Evolutionary conservation across 2,113 vertebrate species (phyloP).

Genomic region (Tyto alba): DNA sequence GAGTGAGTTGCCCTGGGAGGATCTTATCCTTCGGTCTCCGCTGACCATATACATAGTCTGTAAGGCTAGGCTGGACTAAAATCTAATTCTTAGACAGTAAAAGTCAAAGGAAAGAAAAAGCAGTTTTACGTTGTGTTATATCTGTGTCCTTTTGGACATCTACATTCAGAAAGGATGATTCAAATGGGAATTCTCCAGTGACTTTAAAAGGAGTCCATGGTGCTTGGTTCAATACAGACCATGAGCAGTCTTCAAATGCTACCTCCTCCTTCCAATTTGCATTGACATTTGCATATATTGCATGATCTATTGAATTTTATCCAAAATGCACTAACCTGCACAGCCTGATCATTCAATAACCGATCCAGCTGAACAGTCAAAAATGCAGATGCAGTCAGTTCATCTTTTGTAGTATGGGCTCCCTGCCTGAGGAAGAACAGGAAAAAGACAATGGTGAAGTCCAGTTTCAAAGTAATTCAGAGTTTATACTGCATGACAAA

Average conservation of each 20-base stretch:
- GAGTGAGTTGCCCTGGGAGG: not conserved
- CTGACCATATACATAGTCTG: not conserved
- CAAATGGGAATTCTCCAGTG: not conserved
- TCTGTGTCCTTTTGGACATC: not conserved
- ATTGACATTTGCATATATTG: not conserved
- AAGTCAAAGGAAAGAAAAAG: not conserved
- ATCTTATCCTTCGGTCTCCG: not conserved
- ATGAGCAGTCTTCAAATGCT: not conserved
- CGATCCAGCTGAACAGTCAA: conserved; percentile 88
- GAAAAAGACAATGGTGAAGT: not conserved
- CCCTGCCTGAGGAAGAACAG: conserved; percentile 82
- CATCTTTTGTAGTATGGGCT: conserved; percentile 77
- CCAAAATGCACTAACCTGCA: conserved; percentile 78
- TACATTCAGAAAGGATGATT: not conserved
- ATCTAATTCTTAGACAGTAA: not conserved
- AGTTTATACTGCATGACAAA: not conserved
- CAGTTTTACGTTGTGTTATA: not conserved
- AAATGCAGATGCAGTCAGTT: conserved; percentile 87
- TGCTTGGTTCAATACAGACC: not conserved
- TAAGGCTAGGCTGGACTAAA: not conserved
- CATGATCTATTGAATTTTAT: not conserved
- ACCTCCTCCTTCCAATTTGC: not conserved
- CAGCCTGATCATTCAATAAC: conserved; percentile 78
- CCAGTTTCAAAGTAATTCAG: not conserved
- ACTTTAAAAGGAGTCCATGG: not conserved